Evolutionary conservation across 1,140 invertebrate genomes (phyloP).

Genomic region (Capitella teleta): DNA sequence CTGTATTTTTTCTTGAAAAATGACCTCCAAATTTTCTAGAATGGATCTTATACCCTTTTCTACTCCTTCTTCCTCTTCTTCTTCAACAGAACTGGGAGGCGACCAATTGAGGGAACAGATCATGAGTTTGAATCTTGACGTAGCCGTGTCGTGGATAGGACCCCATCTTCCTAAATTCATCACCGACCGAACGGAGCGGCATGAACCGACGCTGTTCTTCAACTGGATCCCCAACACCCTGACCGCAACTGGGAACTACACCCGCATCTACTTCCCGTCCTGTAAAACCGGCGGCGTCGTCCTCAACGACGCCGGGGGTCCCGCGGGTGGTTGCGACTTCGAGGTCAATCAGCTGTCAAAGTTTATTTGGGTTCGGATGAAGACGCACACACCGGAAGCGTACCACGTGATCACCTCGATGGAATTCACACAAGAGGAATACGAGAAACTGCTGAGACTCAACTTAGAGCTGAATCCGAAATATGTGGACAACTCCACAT

Average conservation of each 20-base stretch:
- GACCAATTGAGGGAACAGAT: constrained; percentile 26
- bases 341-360: constrained; percentile 50
- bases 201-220: constrained; percentile 50
- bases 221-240: constrained; percentile 57
- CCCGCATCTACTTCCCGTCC: constrained; percentile 43
- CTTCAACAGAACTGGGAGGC: constrained; percentile 20
- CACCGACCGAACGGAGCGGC: constrained; percentile 25
- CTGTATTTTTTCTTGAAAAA: too few species aligned
- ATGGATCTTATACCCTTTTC: too few species aligned
- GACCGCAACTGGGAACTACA: constrained; percentile 31
- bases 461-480: constrained; percentile 26
- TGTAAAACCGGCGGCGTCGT: constrained; percentile 16
- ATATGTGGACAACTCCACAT: constrained; percentile 6
- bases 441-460: constrained; percentile 45
- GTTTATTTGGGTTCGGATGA: constrained; percentile 51
- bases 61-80: too few species aligned
- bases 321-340: constrained; percentile 45
- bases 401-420: constrained; percentile 48
- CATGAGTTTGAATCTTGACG: constrained; percentile 25
- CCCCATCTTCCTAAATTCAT: constrained; percentile 27
- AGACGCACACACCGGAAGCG: constrained; percentile 32
- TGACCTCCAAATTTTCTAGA: too few species aligned
- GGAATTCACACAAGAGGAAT: constrained; percentile 47
- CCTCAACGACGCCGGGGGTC: neutral
- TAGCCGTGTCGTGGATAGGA: constrained; percentile 33